A percentile compares a stretch with the other conserved stretches of the same genome.
phyloP scores from a whole-genome alignment of 2,888 invertebrate species.

The Caenorhabditis japonica region DNA sequence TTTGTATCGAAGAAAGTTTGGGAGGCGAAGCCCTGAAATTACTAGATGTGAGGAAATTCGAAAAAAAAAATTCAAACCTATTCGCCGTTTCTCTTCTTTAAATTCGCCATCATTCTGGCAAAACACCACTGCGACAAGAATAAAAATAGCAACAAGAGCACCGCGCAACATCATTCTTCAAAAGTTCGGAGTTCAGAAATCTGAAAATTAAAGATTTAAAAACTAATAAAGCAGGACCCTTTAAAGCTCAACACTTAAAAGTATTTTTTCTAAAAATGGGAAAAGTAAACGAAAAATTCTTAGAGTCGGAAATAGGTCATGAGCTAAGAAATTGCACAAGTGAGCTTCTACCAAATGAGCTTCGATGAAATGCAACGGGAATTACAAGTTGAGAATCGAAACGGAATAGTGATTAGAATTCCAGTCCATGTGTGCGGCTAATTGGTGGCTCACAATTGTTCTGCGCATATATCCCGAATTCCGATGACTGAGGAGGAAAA shows the following conservation, averaged over 20 bases:
- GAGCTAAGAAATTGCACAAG: slow-evolving; percentile 32
- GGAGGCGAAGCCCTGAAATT: slow-evolving; percentile 48
- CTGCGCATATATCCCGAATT: slow-evolving; percentile 40
- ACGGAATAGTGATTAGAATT: slow-evolving; percentile 26
- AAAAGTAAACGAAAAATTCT: neutral
- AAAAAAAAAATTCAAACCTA: slow-evolving; percentile 24
- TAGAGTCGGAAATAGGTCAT: slow-evolving; percentile 36
- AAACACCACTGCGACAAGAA: slow-evolving; percentile 20
- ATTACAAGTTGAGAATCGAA: slow-evolving; percentile 16
- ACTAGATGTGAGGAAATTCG: neutral
- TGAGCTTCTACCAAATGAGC: slow-evolving; percentile 28
- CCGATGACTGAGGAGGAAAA: slow-evolving; percentile 38
- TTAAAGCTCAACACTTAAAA: neutral
- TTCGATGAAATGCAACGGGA: slow-evolving; percentile 16
- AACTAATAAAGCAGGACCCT: too few species aligned
- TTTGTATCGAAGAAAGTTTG: slow-evolving; percentile 39
- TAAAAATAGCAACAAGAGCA: slow-evolving; percentile 21
- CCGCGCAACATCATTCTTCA: slow-evolving; percentile 25
- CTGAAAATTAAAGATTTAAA: slow-evolving; percentile 26
- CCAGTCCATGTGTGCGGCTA: slow-evolving; percentile 11
- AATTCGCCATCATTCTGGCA: slow-evolving; percentile 14
- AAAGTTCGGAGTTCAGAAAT: neutral
- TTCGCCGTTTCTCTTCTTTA: slow-evolving; percentile 27
- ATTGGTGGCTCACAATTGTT: slow-evolving; percentile 35
- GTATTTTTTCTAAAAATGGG: neutral